A percentile compares a stretch with the other conserved stretches of the same genome.
Evolutionary conservation across 1,140 invertebrate species (phyloP).

Genomic region (Atopsyche davidsoni): DNA sequence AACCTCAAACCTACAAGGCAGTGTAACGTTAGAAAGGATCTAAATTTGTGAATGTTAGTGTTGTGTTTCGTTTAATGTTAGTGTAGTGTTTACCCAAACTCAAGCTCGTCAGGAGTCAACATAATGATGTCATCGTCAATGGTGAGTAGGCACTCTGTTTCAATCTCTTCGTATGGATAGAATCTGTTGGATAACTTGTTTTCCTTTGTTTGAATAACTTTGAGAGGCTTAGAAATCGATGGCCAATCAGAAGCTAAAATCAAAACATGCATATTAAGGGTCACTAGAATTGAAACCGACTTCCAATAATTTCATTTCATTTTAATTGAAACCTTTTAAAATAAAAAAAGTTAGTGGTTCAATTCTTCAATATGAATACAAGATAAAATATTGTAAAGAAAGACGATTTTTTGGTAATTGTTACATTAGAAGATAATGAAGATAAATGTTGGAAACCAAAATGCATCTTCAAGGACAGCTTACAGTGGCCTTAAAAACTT

Average conservation of each 20-base stretch:
- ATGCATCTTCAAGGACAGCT: too few species aligned
- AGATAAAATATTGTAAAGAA: too few species aligned
- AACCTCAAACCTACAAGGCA: slow-evolving; percentile 57
- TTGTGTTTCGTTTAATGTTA: slow-evolving; percentile 34
- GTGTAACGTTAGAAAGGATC: slow-evolving; percentile 8
- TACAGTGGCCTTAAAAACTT: too few species aligned
- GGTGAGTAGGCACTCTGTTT: slow-evolving; percentile 86
- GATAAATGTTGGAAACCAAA: too few species aligned
- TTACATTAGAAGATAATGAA: too few species aligned
- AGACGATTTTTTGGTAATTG: too few species aligned
- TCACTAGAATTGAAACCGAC: too few species aligned
- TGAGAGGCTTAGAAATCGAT: slow-evolving; percentile 79
- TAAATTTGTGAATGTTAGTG: neutral
- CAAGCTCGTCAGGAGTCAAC: slow-evolving; percentile 87
- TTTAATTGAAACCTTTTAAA: too few species aligned
- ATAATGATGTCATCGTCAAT: slow-evolving; percentile 94
- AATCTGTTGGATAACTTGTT: slow-evolving; percentile 94
- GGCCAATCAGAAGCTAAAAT: slow-evolving; percentile 75
- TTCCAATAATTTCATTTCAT: too few species aligned
- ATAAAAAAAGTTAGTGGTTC: too few species aligned
- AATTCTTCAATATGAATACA: too few species aligned
- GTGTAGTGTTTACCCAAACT: slow-evolving; percentile 77
- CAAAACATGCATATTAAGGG: slow-evolving; percentile 2
- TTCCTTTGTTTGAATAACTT: slow-evolving; percentile 83
- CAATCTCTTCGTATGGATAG: slow-evolving; percentile 87